A percentile compares a stretch with the other conserved stretches of the same genome.
phyloP scores from a whole-genome alignment of 2,888 invertebrate species.

The Chloroclystis v-ata region DNA sequence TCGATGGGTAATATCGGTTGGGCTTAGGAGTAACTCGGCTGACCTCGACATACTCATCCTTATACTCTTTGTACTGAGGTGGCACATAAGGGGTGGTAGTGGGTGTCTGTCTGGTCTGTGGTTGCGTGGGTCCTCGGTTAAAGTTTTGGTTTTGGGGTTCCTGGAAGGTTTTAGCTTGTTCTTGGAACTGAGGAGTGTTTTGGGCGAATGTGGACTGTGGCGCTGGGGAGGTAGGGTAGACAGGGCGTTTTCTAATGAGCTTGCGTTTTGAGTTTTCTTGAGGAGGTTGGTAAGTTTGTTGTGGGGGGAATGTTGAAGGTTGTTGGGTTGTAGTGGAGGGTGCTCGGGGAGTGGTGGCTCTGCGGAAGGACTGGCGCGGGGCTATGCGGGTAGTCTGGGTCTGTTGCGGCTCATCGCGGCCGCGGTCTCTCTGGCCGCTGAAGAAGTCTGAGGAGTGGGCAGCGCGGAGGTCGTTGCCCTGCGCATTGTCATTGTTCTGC shows the following conservation, averaged over 20 bases:
- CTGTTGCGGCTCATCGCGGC: slow-evolving; percentile 57
- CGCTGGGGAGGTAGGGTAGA: slow-evolving; percentile 49
- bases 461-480: slow-evolving; percentile 81
- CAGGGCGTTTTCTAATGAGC: slow-evolving; percentile 62
- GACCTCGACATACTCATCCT: slow-evolving; percentile 71
- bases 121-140: slow-evolving; percentile 41
- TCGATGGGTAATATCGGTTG: slow-evolving; percentile 49
- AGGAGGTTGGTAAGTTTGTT: slow-evolving; percentile 40
- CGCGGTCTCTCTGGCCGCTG: slow-evolving; percentile 74
- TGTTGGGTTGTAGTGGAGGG: slow-evolving; percentile 43
- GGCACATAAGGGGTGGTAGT: slow-evolving; percentile 51
- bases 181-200: slow-evolving; percentile 33
- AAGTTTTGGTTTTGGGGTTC: slow-evolving; percentile 33
- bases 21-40: slow-evolving; percentile 64
- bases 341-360: slow-evolving; percentile 64
- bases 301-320: slow-evolving; percentile 32
- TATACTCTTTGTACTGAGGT: slow-evolving; percentile 58
- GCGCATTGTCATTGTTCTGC: slow-evolving; percentile 50
- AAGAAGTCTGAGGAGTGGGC: slow-evolving; percentile 88
- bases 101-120: slow-evolving; percentile 37
- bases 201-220: slow-evolving; percentile 44
- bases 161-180: slow-evolving; percentile 22
- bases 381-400: slow-evolving; percentile 36
- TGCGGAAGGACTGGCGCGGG: slow-evolving; percentile 51
- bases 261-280: slow-evolving; percentile 61